phyloP scores from a whole-genome alignment of 1,140 invertebrate genomes.

The Belonocnema kinseyi region DNA sequence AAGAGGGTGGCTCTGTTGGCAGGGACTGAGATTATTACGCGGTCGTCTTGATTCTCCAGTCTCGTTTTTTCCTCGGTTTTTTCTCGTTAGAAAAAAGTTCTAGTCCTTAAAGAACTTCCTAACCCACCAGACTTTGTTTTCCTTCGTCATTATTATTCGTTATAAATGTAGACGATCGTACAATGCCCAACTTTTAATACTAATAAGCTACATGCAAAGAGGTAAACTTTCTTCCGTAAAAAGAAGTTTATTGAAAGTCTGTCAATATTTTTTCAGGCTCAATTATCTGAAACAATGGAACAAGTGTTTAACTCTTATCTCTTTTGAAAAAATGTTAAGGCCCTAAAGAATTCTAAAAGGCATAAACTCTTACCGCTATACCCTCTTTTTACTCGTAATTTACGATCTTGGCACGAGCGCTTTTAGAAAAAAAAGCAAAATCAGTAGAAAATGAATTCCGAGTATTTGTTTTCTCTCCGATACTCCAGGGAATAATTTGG shows the following conservation, averaged over 20 bases:
- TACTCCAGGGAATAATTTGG: neutral
- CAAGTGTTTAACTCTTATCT: neutral
- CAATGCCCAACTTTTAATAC: neutral
- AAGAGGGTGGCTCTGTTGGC: constrained; percentile 11
- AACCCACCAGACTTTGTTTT: neutral
- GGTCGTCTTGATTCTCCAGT: constrained; percentile 11
- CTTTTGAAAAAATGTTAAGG: neutral
- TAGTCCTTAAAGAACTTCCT: constrained; percentile 1
- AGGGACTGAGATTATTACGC: constrained; percentile 18
- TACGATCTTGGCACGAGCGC: constrained; percentile 18
- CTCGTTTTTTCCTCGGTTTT: neutral
- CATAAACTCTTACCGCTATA: neutral
- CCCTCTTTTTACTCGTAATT: constrained; percentile 7
- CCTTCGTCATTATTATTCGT: constrained; percentile 6
- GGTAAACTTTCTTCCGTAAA: too few species aligned
- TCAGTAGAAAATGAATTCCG: neutral
- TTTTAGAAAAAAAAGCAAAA: constrained; percentile 6
- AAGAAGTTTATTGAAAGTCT: too few species aligned
- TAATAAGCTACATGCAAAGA: too few species aligned
- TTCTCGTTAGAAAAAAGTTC: constrained; percentile 5
- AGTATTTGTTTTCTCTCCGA: neutral
- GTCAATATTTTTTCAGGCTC: too few species aligned
- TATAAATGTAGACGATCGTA: neutral
- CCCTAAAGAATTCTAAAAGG: constrained; percentile 7
- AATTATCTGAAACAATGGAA: too few species aligned